Evolutionary conservation across 2,888 invertebrate species (phyloP).

Genomic region (Pachymerium ferrugineum): DNA sequence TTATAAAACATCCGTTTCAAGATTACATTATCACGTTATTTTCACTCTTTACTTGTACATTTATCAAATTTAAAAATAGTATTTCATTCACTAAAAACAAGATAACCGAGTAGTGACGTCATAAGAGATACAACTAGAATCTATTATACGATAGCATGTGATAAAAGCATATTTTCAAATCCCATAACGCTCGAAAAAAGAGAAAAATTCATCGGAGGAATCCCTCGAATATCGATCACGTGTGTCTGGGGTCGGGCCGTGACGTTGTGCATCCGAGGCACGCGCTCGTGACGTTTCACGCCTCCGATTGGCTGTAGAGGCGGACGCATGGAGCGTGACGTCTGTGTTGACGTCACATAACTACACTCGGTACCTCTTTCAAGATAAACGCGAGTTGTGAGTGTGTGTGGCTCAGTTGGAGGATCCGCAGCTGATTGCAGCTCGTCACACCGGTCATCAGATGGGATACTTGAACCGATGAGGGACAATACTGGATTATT

Average conservation of each 20-base stretch:
- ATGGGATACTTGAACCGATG: not conserved
- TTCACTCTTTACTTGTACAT: no score
- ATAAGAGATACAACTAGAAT: no score
- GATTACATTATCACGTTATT: no score
- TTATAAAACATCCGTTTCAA: no score
- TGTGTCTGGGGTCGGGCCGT: not conserved
- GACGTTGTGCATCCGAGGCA: not conserved
- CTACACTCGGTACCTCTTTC: not conserved
- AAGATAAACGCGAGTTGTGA: conserved; percentile 7
- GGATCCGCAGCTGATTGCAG: not conserved
- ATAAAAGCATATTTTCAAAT: no score
- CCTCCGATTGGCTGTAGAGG: not conserved
- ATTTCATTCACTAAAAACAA: no score
- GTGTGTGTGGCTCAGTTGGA: not conserved
- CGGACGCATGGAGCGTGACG: not conserved
- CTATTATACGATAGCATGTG: no score
- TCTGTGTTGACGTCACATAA: not conserved
- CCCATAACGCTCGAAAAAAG: no score
- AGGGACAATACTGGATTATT: not conserved
- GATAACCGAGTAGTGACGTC: no score
- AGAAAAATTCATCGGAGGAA: not conserved
- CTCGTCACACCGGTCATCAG: not conserved
- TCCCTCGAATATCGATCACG: not conserved
- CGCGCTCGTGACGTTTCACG: not conserved
- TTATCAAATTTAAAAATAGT: no score